Evolutionary conservation across 2,113 vertebrate genomes (phyloP), one percentile per base, ranked within the genome.

Genomic region (Melanostigma gelatinosum): DNA sequence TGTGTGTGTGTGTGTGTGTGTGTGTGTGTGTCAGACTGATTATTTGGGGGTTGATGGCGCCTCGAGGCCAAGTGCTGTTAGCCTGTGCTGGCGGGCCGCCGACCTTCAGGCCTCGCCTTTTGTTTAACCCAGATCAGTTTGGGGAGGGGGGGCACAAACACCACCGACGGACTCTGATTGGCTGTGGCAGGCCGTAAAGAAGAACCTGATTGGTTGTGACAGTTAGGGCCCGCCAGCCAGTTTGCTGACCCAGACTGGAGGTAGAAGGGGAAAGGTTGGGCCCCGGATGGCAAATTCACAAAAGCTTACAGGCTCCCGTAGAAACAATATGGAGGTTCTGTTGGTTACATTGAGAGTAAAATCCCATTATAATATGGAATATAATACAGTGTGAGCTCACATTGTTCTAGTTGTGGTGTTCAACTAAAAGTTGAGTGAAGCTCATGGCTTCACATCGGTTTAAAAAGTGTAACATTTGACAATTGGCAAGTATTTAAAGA

Each of bases 151-250:
- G 77, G 67, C 68, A 61, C 74, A 61, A 65, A 79, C 81, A 81
- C 83, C 81, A 85, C 86, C 72, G 74, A 83, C 77, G 73, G 72
- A 69, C 58, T 80, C 69, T 73, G 78, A 93, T 85, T 91, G 91
- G 88, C 80, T 54, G 57, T 65, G 85, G 85, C 88, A 22, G 48
- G 8, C 48, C 16, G 48, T 52, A 52, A 52, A 52, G 50, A 52
- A 18, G 50, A 80, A 40, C n/a, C 66, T 89, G 73, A 92, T 78
- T 87, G 89, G 88, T 72, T 67, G 67, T 86, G 93, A 90, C 91
- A 92, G 70, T 34, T 61, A 11, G 18, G 80, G 64, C 67, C 88
- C 78, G 77, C 67, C 46, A 73, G 84, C 60, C 58, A 81, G 77
- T 79, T 82, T 78, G 79, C 80, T 90, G 85, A 88, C 88, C 87